Evolutionary conservation across 92 coral and sea anemone genomes (phyloP).

Genomic region (Micromussa lordhowensis): DNA sequence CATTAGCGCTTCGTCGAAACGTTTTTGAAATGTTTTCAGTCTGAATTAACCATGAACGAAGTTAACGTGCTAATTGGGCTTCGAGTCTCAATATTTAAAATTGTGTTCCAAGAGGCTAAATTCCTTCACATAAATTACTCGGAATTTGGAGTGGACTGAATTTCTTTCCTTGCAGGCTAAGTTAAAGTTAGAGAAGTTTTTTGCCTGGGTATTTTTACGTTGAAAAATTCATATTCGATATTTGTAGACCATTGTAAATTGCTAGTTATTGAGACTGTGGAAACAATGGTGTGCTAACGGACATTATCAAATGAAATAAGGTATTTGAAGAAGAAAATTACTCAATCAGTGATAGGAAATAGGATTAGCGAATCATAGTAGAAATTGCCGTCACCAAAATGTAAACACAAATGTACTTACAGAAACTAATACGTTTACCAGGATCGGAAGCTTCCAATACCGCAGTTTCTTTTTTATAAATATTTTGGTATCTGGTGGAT

Average conservation of each 20-base stretch:
- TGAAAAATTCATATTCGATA: not conserved
- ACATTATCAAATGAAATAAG: not conserved
- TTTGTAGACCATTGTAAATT: not conserved
- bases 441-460: not conserved
- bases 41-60: not conserved
- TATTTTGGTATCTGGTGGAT: not conserved
- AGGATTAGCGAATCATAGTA: too few species aligned
- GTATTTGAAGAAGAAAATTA: not conserved
- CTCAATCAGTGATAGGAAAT: not conserved
- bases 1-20: not conserved
- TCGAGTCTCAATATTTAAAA: not conserved
- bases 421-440: not conserved
- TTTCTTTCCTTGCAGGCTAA: not conserved
- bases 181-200: not conserved
- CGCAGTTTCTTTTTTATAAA: not conserved
- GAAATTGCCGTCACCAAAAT: too few species aligned
- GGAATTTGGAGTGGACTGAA: not conserved
- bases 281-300: not conserved
- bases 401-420: not conserved
- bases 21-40: not conserved
- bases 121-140: not conserved
- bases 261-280: not conserved
- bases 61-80: not conserved
- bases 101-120: not conserved
- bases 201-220: not conserved